A percentile compares a stretch with the other conserved stretches of the same genome.
Conservation (phyloP, 2,797 vertebrate species). For the Morelia viridis region DNA sequence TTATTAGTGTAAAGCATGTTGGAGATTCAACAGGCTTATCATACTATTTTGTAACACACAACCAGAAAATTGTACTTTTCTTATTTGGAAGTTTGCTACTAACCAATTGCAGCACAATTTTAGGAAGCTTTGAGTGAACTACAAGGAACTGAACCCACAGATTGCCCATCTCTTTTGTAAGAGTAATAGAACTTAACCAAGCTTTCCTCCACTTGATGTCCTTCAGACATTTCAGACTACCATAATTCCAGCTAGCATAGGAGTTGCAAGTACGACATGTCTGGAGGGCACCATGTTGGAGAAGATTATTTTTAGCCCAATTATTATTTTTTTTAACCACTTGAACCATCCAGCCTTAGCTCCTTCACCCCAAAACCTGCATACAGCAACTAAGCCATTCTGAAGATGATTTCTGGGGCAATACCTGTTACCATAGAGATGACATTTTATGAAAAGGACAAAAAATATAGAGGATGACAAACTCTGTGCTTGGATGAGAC, state of each 20-base stretch:
- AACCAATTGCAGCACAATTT: not conserved
- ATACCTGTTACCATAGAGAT: conserved; percentile 88
- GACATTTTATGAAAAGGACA: conserved; percentile 87
- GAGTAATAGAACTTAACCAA: not conserved
- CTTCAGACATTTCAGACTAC: not conserved
- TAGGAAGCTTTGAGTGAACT: not conserved
- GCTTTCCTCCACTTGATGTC: not conserved
- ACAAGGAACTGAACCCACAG: not conserved
- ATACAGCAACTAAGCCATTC: conserved; percentile 81
- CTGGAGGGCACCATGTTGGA: not conserved
- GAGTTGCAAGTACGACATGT: not conserved
- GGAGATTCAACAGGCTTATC: not conserved
- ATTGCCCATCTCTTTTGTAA: not conserved
- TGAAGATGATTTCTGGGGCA: conserved; percentile 87
- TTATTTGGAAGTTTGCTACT: not conserved
- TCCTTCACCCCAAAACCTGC: not conserved
- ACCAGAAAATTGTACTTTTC: not conserved
- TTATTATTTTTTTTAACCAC: not conserved
- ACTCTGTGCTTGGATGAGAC: conserved; percentile 80
- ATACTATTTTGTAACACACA: not conserved
- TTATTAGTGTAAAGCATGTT: not conserved
- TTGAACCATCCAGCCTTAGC: not conserved
- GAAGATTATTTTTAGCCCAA: not conserved
- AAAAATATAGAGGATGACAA: conserved; percentile 88
- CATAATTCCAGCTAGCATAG: not conserved